Percentiles rank a stretch among this genome's conserved stretches.
phyloP scores from a whole-genome alignment of 2,113 vertebrate species.

The Nettapus auritus region DNA sequence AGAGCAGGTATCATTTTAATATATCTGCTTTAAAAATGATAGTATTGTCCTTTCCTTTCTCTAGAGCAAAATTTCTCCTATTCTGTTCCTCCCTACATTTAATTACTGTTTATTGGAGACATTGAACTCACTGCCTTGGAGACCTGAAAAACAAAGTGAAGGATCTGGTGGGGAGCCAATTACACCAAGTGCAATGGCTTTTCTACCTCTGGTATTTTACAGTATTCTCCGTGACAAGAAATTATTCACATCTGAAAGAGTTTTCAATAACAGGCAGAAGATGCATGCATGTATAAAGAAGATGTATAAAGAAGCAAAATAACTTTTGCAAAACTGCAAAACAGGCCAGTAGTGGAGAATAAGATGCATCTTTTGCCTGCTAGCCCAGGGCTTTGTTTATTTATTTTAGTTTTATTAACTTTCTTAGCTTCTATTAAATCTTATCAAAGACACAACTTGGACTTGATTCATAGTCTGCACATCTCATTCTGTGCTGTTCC shows the following conservation, averaged over 20 bases:
- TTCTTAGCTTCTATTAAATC: neutral
- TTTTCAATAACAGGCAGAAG: neutral
- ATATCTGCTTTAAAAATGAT: neutral
- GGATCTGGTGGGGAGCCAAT: neutral
- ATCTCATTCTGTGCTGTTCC: neutral
- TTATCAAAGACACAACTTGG: neutral
- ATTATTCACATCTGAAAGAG: neutral
- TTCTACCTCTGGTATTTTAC: neutral
- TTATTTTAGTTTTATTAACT: neutral
- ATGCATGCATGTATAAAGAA: too few species aligned
- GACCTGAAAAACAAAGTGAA: neutral
- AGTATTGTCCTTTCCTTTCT: neutral
- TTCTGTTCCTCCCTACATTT: neutral
- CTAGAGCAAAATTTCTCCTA: neutral
- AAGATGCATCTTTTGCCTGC: neutral
- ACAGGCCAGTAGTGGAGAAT: neutral
- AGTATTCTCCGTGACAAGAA: neutral
- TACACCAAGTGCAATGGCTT: neutral
- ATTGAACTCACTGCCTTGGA: neutral
- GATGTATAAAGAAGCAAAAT: neutral
- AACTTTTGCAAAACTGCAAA: neutral
- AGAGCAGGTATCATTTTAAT: neutral
- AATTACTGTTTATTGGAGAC: neutral
- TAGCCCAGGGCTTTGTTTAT: neutral
- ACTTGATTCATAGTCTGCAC: neutral